These are phyloP conservation scores for Colossoma macropomum DNA, from an alignment of 2,113 vertebrate genomes.

Conservation along the genomic window DNA sequence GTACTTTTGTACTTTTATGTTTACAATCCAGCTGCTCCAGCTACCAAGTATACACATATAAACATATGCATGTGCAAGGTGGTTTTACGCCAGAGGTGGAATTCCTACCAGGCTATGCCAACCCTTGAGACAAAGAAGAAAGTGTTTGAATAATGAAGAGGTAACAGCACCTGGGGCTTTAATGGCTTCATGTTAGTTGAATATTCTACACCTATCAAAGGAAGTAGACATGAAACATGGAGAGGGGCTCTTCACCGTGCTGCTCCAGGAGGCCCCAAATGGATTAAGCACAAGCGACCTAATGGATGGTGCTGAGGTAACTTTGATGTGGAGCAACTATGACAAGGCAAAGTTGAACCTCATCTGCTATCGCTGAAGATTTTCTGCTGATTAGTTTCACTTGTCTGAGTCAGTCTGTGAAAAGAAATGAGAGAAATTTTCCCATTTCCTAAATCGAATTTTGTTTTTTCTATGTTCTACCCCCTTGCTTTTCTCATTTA, in stretches of 20 bases:
- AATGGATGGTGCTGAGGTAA: background rate
- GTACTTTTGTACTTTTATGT: background rate
- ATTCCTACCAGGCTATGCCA: conserved; percentile 10
- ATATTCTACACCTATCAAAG: conserved; percentile 35
- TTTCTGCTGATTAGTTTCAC: background rate
- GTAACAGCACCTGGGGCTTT: conserved; percentile 26
- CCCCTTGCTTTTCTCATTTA: background rate
- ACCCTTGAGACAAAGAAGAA: conserved; percentile 39
- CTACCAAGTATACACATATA: background rate
- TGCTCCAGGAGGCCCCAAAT: too few relatives aligned
- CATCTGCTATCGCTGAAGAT: background rate
- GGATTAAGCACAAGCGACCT: background rate
- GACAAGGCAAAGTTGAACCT: background rate
- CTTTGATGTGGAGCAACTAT: background rate
- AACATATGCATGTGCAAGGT: conserved; percentile 20
- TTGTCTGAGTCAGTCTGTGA: background rate
- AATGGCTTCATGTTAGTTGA: conserved; percentile 31
- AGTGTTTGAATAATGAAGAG: conserved; percentile 30
- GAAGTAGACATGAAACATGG: conserved; percentile 11
- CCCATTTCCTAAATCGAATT: background rate
- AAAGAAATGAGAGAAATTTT: background rate
- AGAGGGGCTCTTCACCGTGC: background rate
- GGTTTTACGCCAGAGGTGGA: conserved; percentile 20
- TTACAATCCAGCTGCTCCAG: background rate
- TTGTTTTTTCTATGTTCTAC: background rate